Evolutionary conservation across 2,888 invertebrate genomes (phyloP).

Genomic region (Drepanosiphum platanoidis): DNA sequence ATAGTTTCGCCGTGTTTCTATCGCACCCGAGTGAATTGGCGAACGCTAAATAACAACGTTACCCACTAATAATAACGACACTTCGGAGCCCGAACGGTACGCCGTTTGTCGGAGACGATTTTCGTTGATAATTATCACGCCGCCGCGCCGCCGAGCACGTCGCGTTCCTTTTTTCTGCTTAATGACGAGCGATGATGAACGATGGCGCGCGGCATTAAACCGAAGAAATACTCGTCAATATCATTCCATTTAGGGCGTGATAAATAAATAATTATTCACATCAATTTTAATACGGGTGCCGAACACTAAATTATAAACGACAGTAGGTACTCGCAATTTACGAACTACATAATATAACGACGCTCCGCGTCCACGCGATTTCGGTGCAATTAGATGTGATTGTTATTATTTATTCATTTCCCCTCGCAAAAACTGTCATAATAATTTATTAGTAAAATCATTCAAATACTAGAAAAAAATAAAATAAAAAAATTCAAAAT

Average conservation of each 20-base stretch:
- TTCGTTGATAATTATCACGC: too few species aligned
- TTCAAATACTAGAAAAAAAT: too few species aligned
- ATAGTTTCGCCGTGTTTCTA: too few species aligned
- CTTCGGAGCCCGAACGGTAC: too few species aligned
- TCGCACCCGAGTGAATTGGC: too few species aligned
- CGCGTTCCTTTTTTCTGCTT: neutral
- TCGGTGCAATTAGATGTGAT: neutral
- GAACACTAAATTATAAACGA: neutral
- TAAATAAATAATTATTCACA: neutral
- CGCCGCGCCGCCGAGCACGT: too few species aligned
- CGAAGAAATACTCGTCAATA: neutral
- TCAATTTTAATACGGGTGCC: neutral
- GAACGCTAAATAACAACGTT: too few species aligned
- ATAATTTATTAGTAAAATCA: too few species aligned
- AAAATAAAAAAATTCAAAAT: too few species aligned
- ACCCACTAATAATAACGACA: too few species aligned
- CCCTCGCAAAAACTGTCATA: neutral
- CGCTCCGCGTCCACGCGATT: neutral
- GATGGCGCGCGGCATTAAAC: too few species aligned
- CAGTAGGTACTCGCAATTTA: neutral
- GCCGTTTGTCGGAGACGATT: too few species aligned
- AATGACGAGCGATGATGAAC: neutral
- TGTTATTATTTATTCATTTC: neutral
- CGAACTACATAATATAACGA: neutral
- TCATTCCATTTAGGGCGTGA: neutral